phyloP scores from a whole-genome alignment of 2,888 invertebrate genomes.

The Merodon equestris region DNA sequence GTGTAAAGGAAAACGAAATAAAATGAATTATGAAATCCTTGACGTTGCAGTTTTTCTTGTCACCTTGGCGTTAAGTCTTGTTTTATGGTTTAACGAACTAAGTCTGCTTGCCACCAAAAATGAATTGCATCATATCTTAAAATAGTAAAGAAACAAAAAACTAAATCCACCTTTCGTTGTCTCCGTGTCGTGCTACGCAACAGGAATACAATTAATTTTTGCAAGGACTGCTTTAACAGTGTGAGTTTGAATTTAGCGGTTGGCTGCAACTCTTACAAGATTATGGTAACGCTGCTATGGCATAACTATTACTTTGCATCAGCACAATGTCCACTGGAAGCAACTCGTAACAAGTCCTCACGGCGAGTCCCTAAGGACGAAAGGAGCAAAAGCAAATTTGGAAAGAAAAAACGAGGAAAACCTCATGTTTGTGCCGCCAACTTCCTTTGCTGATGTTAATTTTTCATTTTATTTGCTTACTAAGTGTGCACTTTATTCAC shows the following conservation, averaged over 20 bases:
- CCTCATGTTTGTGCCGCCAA: constrained; percentile 35
- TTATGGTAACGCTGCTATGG: constrained; percentile 13
- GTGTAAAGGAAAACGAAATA: too few relatives aligned
- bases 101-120: too few relatives aligned
- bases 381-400: constrained; percentile 3
- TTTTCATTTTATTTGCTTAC: constrained; percentile 65
- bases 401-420: neutral
- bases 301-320: constrained; percentile 34
- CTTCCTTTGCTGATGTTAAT: constrained; percentile 54
- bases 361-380: constrained; percentile 24
- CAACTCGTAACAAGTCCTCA: neutral
- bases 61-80: too few relatives aligned
- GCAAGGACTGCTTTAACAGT: constrained; percentile 40
- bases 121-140: too few relatives aligned
- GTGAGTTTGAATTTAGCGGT: constrained; percentile 50
- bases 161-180: neutral
- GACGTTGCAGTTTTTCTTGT: too few relatives aligned
- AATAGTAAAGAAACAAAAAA: too few relatives aligned
- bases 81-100: too few relatives aligned
- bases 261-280: constrained; percentile 50
- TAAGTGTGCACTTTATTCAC: constrained; percentile 48
- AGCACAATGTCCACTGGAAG: constrained; percentile 39
- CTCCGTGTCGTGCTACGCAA: constrained; percentile 10
- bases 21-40: too few relatives aligned
- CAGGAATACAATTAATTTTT: constrained; percentile 52